phyloP scores from a whole-genome alignment of 2,113 vertebrate genomes.

The Phylloscopus whistleri region DNA sequence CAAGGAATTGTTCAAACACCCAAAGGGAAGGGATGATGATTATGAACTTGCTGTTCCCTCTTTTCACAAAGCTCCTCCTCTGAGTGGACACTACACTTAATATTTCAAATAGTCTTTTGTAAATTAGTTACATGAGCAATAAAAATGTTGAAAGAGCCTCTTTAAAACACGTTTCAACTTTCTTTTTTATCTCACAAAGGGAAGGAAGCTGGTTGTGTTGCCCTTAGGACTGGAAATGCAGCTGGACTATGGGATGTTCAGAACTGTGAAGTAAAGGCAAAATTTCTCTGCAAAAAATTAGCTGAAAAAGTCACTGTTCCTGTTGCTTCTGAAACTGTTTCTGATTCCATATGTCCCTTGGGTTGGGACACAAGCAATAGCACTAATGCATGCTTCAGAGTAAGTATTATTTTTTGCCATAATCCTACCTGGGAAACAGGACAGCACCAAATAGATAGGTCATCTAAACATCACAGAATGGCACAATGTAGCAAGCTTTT shows the following conservation, averaged over 20 bases:
- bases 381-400: conserved; percentile 77
- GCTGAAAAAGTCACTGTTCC: conserved; percentile 75
- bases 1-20: background rate
- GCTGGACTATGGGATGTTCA: conserved; percentile 90
- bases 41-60: background rate
- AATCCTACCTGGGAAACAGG: background rate
- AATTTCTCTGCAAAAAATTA: conserved; percentile 86
- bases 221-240: conserved; percentile 82
- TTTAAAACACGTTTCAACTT: background rate
- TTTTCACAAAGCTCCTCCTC: background rate
- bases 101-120: background rate
- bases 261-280: conserved; percentile 80
- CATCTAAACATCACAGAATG: background rate
- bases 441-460: background rate
- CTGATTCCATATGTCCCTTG: conserved; percentile 71
- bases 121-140: background rate
- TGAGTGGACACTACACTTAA: background rate
- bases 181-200: conserved; percentile 62
- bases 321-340: conserved; percentile 65
- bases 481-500: background rate
- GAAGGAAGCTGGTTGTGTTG: conserved; percentile 82
- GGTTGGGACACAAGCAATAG: conserved; percentile 70
- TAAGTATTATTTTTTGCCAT: conserved; percentile 38
- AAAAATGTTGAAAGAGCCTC: background rate
- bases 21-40: background rate